Conservation (phyloP, 2,888 invertebrate genomes). For the Acleris emargana region DNA sequence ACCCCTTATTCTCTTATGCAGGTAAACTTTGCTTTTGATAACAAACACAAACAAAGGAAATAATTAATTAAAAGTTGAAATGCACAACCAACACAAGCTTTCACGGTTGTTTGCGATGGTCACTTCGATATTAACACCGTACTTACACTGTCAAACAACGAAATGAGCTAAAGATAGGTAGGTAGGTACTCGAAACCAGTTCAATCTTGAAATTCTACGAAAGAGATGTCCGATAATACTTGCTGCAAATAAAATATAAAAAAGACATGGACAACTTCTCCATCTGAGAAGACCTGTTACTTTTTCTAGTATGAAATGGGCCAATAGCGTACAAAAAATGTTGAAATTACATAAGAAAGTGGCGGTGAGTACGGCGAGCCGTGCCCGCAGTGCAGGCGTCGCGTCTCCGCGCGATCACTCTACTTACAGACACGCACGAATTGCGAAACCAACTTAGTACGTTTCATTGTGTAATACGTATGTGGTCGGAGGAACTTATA, state of each 20-base stretch:
- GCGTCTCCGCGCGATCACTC: constrained; percentile 10
- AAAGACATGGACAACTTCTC: background rate
- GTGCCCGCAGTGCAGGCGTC: constrained; percentile 3
- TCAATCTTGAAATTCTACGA: background rate
- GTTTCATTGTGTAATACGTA: constrained; percentile 9
- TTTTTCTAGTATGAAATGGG: background rate
- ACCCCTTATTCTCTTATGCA: constrained; percentile 92
- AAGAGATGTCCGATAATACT: background rate
- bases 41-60: too few relatives aligned
- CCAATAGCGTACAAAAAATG: too few relatives aligned
- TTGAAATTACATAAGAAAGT: too few relatives aligned
- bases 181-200: background rate
- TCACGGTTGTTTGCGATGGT: too few relatives aligned
- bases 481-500: background rate
- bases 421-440: constrained; percentile 24
- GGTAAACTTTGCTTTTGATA: constrained; percentile 77
- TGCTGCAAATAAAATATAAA: background rate
- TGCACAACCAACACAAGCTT: too few relatives aligned
- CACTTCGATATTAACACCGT: too few relatives aligned
- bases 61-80: too few relatives aligned
- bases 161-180: too few relatives aligned
- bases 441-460: constrained; percentile 20
- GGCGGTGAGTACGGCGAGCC: background rate
- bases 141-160: too few relatives aligned
- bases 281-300: background rate